Evolutionary conservation across 2,113 vertebrate genomes (phyloP).

Genomic region (Jaculus jaculus): DNA sequence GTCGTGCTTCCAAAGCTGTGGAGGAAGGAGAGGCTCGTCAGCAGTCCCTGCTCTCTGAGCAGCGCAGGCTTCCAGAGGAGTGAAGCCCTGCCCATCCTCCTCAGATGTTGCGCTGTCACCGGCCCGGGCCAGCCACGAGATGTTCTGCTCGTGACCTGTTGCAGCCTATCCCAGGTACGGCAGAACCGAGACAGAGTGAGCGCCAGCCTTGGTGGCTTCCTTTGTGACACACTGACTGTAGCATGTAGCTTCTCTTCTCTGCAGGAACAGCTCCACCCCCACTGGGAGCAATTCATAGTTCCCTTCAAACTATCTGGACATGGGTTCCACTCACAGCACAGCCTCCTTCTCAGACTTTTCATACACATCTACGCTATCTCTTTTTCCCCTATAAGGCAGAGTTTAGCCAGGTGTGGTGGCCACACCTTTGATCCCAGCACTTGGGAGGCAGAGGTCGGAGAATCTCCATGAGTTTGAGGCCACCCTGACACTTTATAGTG

Average conservation of each 20-base stretch:
- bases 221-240: neutral
- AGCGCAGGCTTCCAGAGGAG: neutral
- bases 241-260: too few species aligned
- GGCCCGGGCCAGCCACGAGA: neutral
- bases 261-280: neutral
- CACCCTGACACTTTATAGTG: too few species aligned
- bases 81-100: neutral
- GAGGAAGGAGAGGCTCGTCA: neutral
- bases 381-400: neutral
- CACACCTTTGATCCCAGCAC: too few species aligned
- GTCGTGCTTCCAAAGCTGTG: conserved; percentile 86
- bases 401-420: neutral
- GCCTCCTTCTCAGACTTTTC: neutral
- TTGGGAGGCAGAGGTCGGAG: too few species aligned
- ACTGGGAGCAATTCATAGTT: neutral
- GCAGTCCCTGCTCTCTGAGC: neutral
- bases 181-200: neutral
- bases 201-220: neutral
- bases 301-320: neutral
- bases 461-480: too few species aligned
- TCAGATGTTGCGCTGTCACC: neutral
- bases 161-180: accelerated
- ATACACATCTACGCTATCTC: neutral
- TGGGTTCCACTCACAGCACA: neutral
- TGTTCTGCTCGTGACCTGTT: neutral